Evolutionary conservation across 37 sponge, comb jelly and placozoan species (phyloP).

Genomic region (Lycopodina hypogea): DNA sequence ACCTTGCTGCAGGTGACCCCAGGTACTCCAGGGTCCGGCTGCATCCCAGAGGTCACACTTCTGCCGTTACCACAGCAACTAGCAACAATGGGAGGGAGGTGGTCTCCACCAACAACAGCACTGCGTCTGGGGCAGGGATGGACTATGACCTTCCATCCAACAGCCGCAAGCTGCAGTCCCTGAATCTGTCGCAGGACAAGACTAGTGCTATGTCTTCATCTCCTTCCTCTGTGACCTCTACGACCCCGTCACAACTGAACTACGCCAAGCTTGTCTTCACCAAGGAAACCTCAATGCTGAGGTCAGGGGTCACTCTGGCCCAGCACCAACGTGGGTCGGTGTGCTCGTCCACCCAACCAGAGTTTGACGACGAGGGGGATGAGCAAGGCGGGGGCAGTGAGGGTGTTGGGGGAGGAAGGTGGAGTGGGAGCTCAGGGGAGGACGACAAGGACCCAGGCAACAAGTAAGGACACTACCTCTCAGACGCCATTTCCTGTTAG

Average conservation of each 20-base stretch:
- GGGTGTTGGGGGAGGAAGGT: not conserved
- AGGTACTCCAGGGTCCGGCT: no score
- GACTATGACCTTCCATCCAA: constrained; percentile 27
- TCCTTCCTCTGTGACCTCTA: not conserved
- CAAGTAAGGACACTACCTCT: constrained; percentile 20
- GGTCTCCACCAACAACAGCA: no score
- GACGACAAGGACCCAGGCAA: constrained; percentile 35
- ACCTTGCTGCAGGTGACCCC: no score
- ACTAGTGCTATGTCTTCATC: not conserved
- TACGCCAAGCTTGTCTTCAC: constrained; percentile 15
- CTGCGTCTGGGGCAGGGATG: no score
- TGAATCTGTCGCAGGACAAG: not conserved
- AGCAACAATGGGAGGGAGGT: no score
- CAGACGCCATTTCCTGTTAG: not conserved
- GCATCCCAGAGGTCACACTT: no score
- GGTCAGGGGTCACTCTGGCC: constrained; percentile 51
- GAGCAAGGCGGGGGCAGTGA: not conserved
- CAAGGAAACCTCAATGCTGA: constrained; percentile 36
- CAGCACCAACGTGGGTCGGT: not conserved
- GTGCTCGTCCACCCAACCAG: not conserved
- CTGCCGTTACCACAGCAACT: no score
- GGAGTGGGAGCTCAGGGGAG: constrained; percentile 9
- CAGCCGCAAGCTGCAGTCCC: constrained; percentile 17
- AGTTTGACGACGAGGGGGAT: not conserved
- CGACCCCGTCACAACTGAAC: not conserved